Percentiles rank a stretch among this genome's conserved stretches.
Conservation (phyloP, 2,888 invertebrate genomes). For the Leucophora obtusa region DNA sequence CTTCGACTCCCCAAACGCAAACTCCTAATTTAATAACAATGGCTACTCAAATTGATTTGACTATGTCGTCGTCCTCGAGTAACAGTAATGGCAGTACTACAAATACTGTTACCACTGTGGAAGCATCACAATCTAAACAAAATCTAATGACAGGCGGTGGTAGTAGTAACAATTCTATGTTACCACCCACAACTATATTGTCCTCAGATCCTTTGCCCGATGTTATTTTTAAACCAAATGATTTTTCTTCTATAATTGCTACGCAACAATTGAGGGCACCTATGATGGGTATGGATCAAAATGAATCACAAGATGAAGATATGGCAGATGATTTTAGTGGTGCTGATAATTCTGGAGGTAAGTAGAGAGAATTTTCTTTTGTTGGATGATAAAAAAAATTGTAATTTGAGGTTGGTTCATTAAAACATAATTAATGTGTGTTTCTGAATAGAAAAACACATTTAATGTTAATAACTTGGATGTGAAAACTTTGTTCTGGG, state of each 20-base stretch:
- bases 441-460: too few relatives aligned
- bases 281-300: slow-evolving; percentile 52
- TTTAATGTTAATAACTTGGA: too few relatives aligned
- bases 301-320: slow-evolving; percentile 71
- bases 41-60: slow-evolving; percentile 72
- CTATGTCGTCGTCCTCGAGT: slow-evolving; percentile 72
- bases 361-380: slow-evolving; percentile 20
- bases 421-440: too few relatives aligned
- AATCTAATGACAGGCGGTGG: slow-evolving; percentile 23
- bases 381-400: too few relatives aligned
- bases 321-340: slow-evolving; percentile 65
- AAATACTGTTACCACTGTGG: slow-evolving; percentile 64
- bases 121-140: slow-evolving; percentile 41
- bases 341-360: slow-evolving; percentile 73
- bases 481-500: too few relatives aligned
- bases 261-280: slow-evolving; percentile 72
- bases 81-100: slow-evolving; percentile 70
- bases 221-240: slow-evolving; percentile 75
- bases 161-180: slow-evolving; percentile 69
- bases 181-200: slow-evolving; percentile 74
- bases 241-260: slow-evolving; percentile 76
- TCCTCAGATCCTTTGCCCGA: slow-evolving; percentile 76
- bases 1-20: slow-evolving; percentile 19
- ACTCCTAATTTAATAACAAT: slow-evolving; percentile 61
- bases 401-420: too few relatives aligned